Base-by-base conservation (phyloP, 2,797 vertebrate genomes). In the Helarctos malayanus region DNA sequence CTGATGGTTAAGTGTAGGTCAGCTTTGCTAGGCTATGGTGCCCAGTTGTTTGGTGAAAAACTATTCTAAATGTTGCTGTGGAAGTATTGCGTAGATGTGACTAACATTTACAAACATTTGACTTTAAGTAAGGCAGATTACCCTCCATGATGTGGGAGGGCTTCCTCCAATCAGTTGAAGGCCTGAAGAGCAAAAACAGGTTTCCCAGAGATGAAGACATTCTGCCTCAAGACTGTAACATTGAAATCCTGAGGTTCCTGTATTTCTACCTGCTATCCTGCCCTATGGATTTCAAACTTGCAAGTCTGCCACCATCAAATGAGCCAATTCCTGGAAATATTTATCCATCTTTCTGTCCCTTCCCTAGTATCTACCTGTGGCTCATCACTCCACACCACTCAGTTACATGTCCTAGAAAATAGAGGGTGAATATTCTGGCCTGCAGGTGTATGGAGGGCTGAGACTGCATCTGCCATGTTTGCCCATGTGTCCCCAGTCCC, bases 301-400 rank as follows among this genome's bases (percentile, higher is more conserved):
- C 63, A 7, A 54, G 8, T 38, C 21, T 41, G 32, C 88, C n/a
- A n/a, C 25, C 54, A 13, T 35, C 29, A 18, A 32, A 6, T 56
- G 19, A 92, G 6, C 23, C 57, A 63, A 1, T 84, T 84, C 47
- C 69, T 95, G n/a, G 78, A 92, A 96, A 88, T 84, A 63, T 38
- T 35, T 49, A 7, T 56, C 21, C 82, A 1, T 89, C 41, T 75
- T 2, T 59, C 21, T 47, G 1, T 86, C 38, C 45, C 16, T 61
- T 27, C 13, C 29, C 10, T 45, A 23, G 13, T 27, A n/a, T 25
- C 71, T n/a, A 0, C 21, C 32, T 63, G 2, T n/a, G n/a, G 29
- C 21, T 75, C 29, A 19, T 57, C 16, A 25, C 25, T 57, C 41
- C 16, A 63, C 21, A 59, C 23, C n/a, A 56, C 21, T 83, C 10